phyloP scores from a whole-genome alignment of 2,888 invertebrate genomes.

The Cistogaster globosa region DNA sequence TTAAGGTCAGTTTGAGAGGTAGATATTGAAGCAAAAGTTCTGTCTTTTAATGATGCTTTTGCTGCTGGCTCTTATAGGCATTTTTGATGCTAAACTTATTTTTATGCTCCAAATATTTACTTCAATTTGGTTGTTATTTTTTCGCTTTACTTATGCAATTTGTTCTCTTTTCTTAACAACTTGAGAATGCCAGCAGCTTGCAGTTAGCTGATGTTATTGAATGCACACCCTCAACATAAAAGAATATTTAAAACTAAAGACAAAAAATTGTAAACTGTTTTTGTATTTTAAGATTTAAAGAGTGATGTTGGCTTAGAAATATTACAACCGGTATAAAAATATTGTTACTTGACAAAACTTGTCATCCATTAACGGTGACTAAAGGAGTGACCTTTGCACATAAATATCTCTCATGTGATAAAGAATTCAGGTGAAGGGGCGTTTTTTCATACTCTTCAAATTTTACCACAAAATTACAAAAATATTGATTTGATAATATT shows the following conservation, averaged over 20 bases:
- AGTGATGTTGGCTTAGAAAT: constrained; percentile 6
- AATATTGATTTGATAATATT: too few relatives aligned
- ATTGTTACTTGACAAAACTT: neutral
- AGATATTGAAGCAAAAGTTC: neutral
- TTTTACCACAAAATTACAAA: too few relatives aligned
- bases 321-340: too few relatives aligned
- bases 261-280: neutral
- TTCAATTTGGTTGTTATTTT: constrained; percentile 35
- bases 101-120: constrained; percentile 65
- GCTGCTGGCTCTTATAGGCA: neutral
- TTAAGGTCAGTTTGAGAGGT: neutral
- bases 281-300: neutral
- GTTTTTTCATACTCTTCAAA: too few relatives aligned
- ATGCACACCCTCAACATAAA: neutral
- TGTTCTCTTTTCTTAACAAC: neutral
- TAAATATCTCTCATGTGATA: too few relatives aligned
- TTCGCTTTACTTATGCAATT: constrained; percentile 3
- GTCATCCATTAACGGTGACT: neutral
- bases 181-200: constrained; percentile 29
- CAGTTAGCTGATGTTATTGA: neutral
- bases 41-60: constrained; percentile 49
- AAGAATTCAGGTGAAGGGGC: too few relatives aligned
- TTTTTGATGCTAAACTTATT: constrained; percentile 38
- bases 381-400: neutral
- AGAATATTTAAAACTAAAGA: neutral